These are phyloP conservation scores for Leptinotarsa defecta DNA, from an alignment of 1,140 invertebrate genomes.

Conservation along the genomic window DNA sequence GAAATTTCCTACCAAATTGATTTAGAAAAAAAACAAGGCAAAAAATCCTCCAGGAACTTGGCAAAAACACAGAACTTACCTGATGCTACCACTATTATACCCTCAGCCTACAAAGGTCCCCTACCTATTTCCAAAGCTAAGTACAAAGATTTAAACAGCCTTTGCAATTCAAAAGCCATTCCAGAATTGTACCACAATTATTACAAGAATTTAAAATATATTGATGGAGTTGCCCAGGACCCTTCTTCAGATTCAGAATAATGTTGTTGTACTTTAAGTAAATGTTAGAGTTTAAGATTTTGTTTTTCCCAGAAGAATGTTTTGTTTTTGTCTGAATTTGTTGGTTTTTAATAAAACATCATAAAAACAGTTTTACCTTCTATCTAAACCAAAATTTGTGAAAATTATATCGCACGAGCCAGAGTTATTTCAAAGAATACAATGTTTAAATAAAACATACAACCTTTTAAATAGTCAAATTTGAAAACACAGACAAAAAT, in stretches of 20 bases:
- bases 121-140: constrained; percentile 7
- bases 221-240: too few relatives aligned
- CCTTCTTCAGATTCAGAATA: constrained; percentile 1
- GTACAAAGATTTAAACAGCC: constrained; percentile 8
- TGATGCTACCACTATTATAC: not conserved
- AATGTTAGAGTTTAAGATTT: not conserved
- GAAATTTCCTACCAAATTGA: constrained; percentile 1
- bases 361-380: not conserved
- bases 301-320: not conserved
- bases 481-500: not conserved
- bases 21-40: not conserved
- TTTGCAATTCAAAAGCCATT: constrained; percentile 12
- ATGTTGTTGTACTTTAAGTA: not conserved
- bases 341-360: not conserved
- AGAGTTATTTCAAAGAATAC: not conserved
- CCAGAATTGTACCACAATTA: not conserved
- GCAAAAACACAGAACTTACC: not conserved
- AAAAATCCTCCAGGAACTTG: not conserved
- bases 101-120: not conserved
- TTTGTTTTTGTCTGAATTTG: not conserved
- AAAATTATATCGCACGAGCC: not conserved
- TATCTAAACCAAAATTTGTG: not conserved
- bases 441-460: not conserved
- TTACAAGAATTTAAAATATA: not conserved
- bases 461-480: not conserved